Conservation (phyloP, 2,113 vertebrate species). For the Tretioscincus oriximinensis region DNA sequence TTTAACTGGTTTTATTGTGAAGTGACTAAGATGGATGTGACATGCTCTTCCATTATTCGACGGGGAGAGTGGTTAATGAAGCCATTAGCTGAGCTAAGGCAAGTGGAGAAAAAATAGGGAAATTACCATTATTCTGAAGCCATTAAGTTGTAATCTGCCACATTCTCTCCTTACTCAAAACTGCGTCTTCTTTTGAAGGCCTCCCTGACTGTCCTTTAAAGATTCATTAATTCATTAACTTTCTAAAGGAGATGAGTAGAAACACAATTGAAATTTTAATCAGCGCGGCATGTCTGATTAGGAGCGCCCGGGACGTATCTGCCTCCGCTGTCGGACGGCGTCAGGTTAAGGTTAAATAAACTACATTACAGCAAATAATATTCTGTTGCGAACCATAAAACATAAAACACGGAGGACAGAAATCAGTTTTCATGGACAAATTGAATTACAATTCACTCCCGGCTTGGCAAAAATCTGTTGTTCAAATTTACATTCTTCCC, state of each 20-base stretch:
- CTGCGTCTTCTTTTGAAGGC: slow-evolving; percentile 76
- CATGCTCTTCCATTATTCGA: slow-evolving; percentile 77
- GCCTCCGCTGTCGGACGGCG: slow-evolving; percentile 61
- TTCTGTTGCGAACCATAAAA: slow-evolving; percentile 65
- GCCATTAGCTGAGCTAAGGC: slow-evolving; percentile 85
- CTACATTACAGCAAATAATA: slow-evolving; percentile 65
- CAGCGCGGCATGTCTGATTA: slow-evolving; percentile 70
- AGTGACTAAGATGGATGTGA: slow-evolving; percentile 85
- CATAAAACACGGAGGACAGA: slow-evolving; percentile 64
- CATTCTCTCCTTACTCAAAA: slow-evolving; percentile 79
- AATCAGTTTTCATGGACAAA: slow-evolving; percentile 65
- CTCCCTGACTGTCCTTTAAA: slow-evolving; percentile 81
- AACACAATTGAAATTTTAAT: slow-evolving; percentile 78
- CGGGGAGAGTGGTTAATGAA: slow-evolving; percentile 85
- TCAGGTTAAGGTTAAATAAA: slow-evolving; percentile 76
- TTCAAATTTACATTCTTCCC: slow-evolving; percentile 48
- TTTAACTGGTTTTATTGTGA: slow-evolving; percentile 84
- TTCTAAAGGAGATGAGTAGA: slow-evolving; percentile 75
- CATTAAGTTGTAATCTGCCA: slow-evolving; percentile 87
- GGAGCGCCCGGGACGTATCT: slow-evolving; percentile 71
- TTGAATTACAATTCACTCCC: slow-evolving; percentile 61
- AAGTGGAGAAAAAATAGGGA: slow-evolving; percentile 81
- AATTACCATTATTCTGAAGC: slow-evolving; percentile 85
- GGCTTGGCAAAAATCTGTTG: slow-evolving; percentile 46
- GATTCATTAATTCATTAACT: slow-evolving; percentile 90